These are phyloP conservation scores for Pogonocichla stellata DNA, from an alignment of 2,113 vertebrate genomes.

Conservation along the genomic window DNA sequence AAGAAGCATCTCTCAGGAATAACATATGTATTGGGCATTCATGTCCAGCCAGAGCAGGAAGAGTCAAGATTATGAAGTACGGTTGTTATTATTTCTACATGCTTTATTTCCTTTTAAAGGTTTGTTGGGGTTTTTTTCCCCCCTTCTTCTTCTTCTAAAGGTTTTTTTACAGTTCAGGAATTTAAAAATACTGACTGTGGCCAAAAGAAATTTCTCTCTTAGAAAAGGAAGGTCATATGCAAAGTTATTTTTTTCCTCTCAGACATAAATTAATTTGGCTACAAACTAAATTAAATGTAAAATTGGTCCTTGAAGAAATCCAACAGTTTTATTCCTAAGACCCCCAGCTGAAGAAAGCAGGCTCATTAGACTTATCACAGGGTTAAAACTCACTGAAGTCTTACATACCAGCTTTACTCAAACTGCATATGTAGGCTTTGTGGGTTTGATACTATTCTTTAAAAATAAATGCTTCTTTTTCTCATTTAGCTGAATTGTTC, in stretches of 20 bases:
- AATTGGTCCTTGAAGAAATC: neutral
- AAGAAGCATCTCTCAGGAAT: neutral
- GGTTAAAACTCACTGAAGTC: neutral
- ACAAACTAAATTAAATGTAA: neutral
- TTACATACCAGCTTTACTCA: neutral
- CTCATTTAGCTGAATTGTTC: neutral
- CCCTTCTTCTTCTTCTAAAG: neutral
- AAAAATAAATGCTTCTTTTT: neutral
- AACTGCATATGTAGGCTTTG: neutral
- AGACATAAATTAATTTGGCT: constrained; percentile 4
- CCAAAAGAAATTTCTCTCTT: neutral
- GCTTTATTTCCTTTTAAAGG: neutral
- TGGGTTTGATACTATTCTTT: neutral
- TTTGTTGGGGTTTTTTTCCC: fast-evolving
- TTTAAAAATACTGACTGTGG: neutral
- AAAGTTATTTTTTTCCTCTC: neutral
- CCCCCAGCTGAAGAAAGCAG: neutral
- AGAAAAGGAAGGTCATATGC: neutral
- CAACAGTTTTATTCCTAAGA: neutral
- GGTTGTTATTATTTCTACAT: neutral
- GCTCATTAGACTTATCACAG: neutral
- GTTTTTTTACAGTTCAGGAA: neutral
- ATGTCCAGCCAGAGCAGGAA: neutral
- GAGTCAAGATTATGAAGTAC: neutral
- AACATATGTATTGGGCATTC: neutral